Evolutionary conservation across 1,140 invertebrate genomes (phyloP), one percentile per base, ranked within the genome.

Genomic region (Copidosoma floridanum): DNA sequence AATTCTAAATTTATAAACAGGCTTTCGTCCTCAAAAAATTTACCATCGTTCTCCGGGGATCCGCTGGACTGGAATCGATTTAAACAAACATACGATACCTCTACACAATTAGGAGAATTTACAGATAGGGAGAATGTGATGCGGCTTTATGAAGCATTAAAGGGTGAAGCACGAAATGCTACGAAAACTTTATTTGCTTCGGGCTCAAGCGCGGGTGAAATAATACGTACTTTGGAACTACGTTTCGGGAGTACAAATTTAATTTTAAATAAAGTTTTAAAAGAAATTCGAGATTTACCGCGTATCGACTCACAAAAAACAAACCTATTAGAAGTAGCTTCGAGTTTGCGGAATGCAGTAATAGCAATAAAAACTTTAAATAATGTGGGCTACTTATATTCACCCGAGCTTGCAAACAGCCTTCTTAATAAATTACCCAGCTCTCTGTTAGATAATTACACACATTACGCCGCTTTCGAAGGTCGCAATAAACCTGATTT

Each of bases 351-450:
- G 26, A 61, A 54, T 29, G 27, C 40, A 1, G 51, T 61, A 1
- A 21, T 41, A 2, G 43, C 58, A 7, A 54, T 61, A 12, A 29
- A 54, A 37, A n/a, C 50, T 1, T 10, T 61, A 1, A 37, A 46
- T n/a, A 50, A 46, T 44, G 11, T 11, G 2, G 50, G 50, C 3
- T 61, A 61, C 24, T 26, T 54, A 23, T n/a, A 46, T 32, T 44
- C 11, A 12, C 50, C 43, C 14, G 41, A 46, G 3, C 27, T 54
- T 12, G 21, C 14, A 14, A 11, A 7, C 2, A 2, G 16, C 7
- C 35, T 46, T 16, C 14, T 51, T 2, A 4, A 20, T 1, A 61
- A 61, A 26, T 6, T 54, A 14, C 58, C 51, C 6, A 2, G 8
- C 2, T 24, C 40, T n/a, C 18, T 26, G 38, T 23, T 54, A 4